phyloP scores from a whole-genome alignment of 2,113 vertebrate species.

The Acanthochromis polyacanthus region DNA sequence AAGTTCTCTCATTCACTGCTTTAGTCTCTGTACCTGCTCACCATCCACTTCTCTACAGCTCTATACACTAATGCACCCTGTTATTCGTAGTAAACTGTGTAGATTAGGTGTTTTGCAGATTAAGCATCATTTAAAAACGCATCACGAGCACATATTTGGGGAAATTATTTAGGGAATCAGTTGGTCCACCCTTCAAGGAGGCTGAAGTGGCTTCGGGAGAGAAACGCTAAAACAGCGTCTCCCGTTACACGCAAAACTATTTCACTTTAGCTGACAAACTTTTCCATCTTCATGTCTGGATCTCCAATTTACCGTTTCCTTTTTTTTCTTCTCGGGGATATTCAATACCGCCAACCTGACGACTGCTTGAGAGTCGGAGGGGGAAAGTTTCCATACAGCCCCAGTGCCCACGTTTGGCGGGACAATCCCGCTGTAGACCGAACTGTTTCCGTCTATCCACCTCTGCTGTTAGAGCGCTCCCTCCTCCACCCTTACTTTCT shows the following conservation, averaged over 20 bases:
- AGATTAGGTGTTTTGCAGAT: not conserved
- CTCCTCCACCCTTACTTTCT: conserved; percentile 54
- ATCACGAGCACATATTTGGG: not conserved
- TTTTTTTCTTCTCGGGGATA: conserved; percentile 74
- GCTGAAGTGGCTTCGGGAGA: conserved; percentile 57
- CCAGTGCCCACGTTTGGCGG: conserved; percentile 69
- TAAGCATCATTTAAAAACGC: too few species aligned
- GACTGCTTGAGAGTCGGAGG: conserved; percentile 55
- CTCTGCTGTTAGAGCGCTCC: conserved; percentile 51
- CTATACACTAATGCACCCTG: not conserved
- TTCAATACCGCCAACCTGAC: conserved; percentile 77
- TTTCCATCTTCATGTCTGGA: conserved; percentile 84
- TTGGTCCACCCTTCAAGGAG: conserved; percentile 38
- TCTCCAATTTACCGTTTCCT: conserved; percentile 80
- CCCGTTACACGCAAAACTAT: conserved; percentile 68
- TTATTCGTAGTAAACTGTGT: not conserved
- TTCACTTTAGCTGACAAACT: conserved; percentile 75
- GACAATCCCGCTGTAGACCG: conserved; percentile 67
- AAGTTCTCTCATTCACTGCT: not conserved
- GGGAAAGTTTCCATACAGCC: conserved; percentile 83
- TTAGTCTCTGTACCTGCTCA: conserved; percentile 6
- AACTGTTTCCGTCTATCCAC: conserved; percentile 71
- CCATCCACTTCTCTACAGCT: not conserved
- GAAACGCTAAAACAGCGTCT: conserved; percentile 58
- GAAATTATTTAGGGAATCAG: conserved; percentile 26